Base-by-base conservation (phyloP, 2,797 vertebrate species). In the Sylvilagus floridanus region DNA sequence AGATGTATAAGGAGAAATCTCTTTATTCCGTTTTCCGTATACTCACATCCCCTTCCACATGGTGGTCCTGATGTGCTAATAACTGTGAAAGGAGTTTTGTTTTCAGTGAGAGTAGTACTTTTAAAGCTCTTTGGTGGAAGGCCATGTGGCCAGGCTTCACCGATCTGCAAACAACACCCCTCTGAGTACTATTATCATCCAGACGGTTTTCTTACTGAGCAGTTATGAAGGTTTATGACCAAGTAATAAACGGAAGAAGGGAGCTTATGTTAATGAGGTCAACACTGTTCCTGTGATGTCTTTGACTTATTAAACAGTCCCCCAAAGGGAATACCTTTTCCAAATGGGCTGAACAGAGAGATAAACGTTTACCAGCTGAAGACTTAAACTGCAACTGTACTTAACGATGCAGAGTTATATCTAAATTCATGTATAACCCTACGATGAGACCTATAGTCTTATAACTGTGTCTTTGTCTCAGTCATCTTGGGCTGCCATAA, bases 161-260 rank as follows among this genome's bases (percentile, higher is more conserved):
- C 95, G 96, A 97, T 97, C 94, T 96, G 97, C 92, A 94, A 82
- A 91, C 88, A 86, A 77, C 47, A 37, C 66, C 90, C 94, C 92
- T 97, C 79, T 75, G 96, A 97, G 97, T 57, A 72, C 93, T 88
- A 93, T 98, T 96, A 97, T 90, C 96, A 93, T 90, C 86, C 90
- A 95, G 66, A 95, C 66, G 78, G 96, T 87, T 97, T 97, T 96
- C 97, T 96, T 97, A 97, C 96, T 91, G 86, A 92, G 92, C 79
- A 95, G 81, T 96, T 96, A 94, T 86, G 97, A 98, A 97, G 94
- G 78, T 97, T 98, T 98, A 98, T 96, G 97, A 97, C 84, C 95
- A 96, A 89, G 82, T 95, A 95, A 93, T 97, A 98, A 98, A 97
- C 81, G 97, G 96, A 89, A 95, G 78, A 96, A 96, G 32, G 69